Conservation (phyloP, 2,888 invertebrate species). For the Plemyria rubiginata region DNA sequence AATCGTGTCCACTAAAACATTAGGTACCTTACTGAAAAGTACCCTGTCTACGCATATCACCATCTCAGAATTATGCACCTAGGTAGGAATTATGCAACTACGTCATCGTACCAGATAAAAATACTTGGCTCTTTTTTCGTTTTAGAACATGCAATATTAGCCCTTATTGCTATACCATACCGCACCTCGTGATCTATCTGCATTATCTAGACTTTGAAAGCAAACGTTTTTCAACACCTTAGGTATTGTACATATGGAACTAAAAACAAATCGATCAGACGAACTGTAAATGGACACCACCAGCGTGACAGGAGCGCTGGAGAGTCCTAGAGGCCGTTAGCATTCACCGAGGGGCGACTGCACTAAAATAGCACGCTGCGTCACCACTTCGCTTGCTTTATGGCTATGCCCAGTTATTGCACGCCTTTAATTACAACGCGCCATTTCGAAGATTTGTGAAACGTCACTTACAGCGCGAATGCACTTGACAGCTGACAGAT, state of each 20-base stretch:
- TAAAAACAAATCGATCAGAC: constrained; percentile 25
- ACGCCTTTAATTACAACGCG: constrained; percentile 76
- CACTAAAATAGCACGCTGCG: constrained; percentile 78
- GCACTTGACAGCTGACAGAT: constrained; percentile 72
- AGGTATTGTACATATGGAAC: too few species aligned
- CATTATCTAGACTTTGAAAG: background rate
- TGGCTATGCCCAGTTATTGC: constrained; percentile 72
- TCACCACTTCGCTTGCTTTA: constrained; percentile 78
- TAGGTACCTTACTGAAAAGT: too few species aligned
- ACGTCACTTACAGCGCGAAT: constrained; percentile 74
- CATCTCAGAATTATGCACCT: too few species aligned
- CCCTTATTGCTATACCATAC: too few species aligned
- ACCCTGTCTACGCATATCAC: too few species aligned
- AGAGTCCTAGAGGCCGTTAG: constrained; percentile 82
- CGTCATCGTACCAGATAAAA: too few species aligned
- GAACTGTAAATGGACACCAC: constrained; percentile 29
- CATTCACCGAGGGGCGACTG: constrained; percentile 80
- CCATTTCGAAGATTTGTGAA: constrained; percentile 78
- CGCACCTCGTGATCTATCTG: background rate
- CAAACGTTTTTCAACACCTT: background rate
- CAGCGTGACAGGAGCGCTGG: constrained; percentile 53
- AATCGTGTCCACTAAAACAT: too few species aligned
- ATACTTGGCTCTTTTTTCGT: too few species aligned
- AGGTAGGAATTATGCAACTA: too few species aligned
- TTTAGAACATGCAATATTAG: too few species aligned